phyloP scores from a whole-genome alignment of 2,797 vertebrate genomes.

The Lithobates sylvaticus region DNA sequence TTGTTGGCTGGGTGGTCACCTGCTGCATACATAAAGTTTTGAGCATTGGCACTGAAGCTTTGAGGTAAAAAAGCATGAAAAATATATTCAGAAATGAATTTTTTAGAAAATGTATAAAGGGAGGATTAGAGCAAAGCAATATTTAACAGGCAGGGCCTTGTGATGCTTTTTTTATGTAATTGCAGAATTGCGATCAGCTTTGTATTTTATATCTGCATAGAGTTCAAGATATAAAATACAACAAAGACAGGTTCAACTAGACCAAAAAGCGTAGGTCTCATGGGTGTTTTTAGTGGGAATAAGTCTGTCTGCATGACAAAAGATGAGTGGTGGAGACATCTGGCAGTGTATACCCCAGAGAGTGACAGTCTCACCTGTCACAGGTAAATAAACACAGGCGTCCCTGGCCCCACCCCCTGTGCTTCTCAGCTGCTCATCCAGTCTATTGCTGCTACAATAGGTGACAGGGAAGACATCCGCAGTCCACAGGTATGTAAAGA shows the following conservation, averaged over 20 bases:
- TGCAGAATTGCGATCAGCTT: too few relatives aligned
- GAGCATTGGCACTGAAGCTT: too few relatives aligned
- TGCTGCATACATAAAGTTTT: too few relatives aligned
- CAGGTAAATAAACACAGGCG: conserved; percentile 8
- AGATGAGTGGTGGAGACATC: conserved; percentile 22
- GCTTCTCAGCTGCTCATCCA: background rate
- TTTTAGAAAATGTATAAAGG: too few relatives aligned
- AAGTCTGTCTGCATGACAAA: background rate
- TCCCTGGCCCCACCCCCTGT: background rate
- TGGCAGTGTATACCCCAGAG: conserved; percentile 33
- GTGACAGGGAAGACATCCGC: conserved; percentile 2
- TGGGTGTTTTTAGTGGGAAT: background rate
- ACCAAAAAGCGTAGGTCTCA: background rate
- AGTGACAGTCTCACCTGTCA: background rate
- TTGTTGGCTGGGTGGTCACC: too few relatives aligned
- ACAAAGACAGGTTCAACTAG: background rate
- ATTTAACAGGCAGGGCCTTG: too few relatives aligned
- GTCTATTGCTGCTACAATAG: conserved; percentile 17
- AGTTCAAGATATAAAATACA: too few relatives aligned
- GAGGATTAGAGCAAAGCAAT: too few relatives aligned
- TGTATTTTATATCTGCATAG: too few relatives aligned
- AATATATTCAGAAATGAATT: too few relatives aligned
- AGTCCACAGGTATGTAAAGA: conserved; percentile 46
- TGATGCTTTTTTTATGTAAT: too few relatives aligned
- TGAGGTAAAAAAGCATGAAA: too few relatives aligned